phyloP scores from a whole-genome alignment of 2,113 vertebrate species.

The Columbina picui region DNA sequence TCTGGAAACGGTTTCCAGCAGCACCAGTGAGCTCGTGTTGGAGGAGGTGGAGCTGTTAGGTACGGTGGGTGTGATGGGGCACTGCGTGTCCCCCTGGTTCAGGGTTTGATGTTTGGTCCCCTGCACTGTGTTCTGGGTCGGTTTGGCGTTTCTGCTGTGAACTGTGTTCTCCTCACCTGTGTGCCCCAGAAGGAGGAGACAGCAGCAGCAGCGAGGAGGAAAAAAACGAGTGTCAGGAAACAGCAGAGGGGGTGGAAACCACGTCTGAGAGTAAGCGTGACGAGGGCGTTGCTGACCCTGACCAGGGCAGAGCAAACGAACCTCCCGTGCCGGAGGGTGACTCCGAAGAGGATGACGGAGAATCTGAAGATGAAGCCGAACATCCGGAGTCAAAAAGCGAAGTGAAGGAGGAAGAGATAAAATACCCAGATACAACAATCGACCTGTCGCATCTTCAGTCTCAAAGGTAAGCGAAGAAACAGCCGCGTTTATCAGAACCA shows the following conservation, averaged over 20 bases:
- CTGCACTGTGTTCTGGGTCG: too few relatives aligned
- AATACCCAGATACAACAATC: slow-evolving; percentile 92
- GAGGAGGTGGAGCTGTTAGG: slow-evolving; percentile 89
- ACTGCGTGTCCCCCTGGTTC: neutral
- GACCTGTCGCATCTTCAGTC: slow-evolving; percentile 91
- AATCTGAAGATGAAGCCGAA: slow-evolving; percentile 49
- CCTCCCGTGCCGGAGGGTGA: slow-evolving; percentile 46
- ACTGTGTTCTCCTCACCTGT: neutral
- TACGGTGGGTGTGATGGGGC: slow-evolving; percentile 32
- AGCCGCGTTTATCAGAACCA: rapidly evolving
- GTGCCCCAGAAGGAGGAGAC: slow-evolving; percentile 49
- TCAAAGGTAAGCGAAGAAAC: slow-evolving; percentile 79
- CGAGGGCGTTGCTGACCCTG: neutral
- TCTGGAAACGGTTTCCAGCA: slow-evolving; percentile 81
- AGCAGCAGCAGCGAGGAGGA: slow-evolving; percentile 73
- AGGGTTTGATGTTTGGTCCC: neutral
- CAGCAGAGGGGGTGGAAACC: neutral
- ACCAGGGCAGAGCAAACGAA: neutral
- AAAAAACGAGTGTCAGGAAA: slow-evolving; percentile 36
- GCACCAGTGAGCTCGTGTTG: slow-evolving; percentile 79
- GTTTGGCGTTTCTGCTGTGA: neutral
- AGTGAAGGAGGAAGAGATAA: slow-evolving; percentile 68
- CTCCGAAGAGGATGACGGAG: slow-evolving; percentile 55
- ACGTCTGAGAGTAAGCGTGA: neutral
- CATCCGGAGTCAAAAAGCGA: slow-evolving; percentile 16